These are phyloP conservation scores for Orthosia incerta DNA, from an alignment of 2,888 invertebrate genomes.

Conservation along the genomic window DNA sequence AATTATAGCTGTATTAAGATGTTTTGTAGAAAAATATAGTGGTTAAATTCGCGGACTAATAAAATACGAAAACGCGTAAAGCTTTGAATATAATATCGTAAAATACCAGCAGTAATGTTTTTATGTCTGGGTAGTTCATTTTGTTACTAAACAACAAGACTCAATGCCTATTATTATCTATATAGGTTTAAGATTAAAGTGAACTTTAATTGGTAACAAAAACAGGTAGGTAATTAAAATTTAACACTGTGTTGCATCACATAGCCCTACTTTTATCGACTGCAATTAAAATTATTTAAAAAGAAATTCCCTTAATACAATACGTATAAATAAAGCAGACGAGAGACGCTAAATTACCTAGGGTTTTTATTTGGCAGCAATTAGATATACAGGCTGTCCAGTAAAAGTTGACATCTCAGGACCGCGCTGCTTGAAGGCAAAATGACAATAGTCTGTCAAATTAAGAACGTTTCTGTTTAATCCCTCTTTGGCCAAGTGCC, in stretches of 20 bases:
- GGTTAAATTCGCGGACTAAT: constrained; percentile 13
- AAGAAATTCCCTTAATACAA: neutral
- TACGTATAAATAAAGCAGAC: neutral
- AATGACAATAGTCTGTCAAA: neutral
- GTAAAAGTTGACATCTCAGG: constrained; percentile 11
- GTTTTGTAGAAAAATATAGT: constrained; percentile 24
- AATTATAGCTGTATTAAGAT: constrained; percentile 39
- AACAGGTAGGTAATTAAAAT: neutral
- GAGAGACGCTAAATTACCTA: constrained; percentile 12
- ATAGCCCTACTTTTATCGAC: constrained; percentile 2
- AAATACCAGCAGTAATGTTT: constrained; percentile 4
- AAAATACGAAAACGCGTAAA: constrained; percentile 28
- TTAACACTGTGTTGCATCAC: neutral
- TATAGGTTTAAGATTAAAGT: neutral
- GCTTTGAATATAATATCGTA: constrained; percentile 7
- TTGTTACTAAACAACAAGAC: neutral
- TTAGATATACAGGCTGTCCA: constrained; percentile 33
- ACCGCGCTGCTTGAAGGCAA: neutral
- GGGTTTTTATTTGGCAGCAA: constrained; percentile 46
- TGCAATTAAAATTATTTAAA: constrained; percentile 6
- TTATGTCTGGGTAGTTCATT: constrained; percentile 1
- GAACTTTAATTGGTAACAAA: constrained; percentile 9
- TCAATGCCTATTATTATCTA: neutral
- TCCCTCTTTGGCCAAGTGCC: constrained; percentile 19
- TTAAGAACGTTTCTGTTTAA: constrained; percentile 12